Evolutionary conservation across 2,888 invertebrate species (phyloP), one percentile per base, ranked within the genome.

Genomic region (Lasioglossum villosulum): DNA sequence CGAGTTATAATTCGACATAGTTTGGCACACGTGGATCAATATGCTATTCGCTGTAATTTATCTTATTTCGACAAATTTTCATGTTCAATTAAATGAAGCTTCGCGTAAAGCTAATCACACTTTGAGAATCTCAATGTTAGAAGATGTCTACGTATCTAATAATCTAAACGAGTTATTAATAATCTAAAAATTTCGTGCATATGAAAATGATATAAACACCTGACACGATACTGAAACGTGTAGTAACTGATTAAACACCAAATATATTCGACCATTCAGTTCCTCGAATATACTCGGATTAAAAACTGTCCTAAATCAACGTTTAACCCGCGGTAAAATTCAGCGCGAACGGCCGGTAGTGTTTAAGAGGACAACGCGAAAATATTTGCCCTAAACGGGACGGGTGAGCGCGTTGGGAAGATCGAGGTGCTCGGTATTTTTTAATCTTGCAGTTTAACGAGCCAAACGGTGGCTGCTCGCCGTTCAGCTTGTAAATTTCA

Each of bases 401-500:
- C 30, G 8, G 30, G 30, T 63, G 30, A 30, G 30, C 3, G 16
- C 30, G 30, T 19, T 2, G 30, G 63, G 8, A 63, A 63, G 63
- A 30, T 63, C 63, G 30, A 30, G 63, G 30, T 30, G 63, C 34
- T 1, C 48, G 34, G 23, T 56, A 39, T 83, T 83, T 75, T 52
- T 74, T 74, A 63, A 71, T 78, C 84, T 52, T 37, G 30, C 66
- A 19, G 68, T 59, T 52, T 52, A 73, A 77, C n/a, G 45, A 39
- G 37, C 59, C 48, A 52, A 75, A 78, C 45, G 83, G 63, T 30
- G 30, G 30, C 59, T 12, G 48, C 39, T n/a, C 6, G 4, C 12
- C 37, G 52, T 77, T 48, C 70, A n/a, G 27, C 48, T 45, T 37
- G 70, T 78, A 71, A 84, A 78, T 83, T 84, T 63, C 70, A 63